Evolutionary conservation across 2,113 vertebrate species (phyloP).

Genomic region (Crotalus tigris): DNA sequence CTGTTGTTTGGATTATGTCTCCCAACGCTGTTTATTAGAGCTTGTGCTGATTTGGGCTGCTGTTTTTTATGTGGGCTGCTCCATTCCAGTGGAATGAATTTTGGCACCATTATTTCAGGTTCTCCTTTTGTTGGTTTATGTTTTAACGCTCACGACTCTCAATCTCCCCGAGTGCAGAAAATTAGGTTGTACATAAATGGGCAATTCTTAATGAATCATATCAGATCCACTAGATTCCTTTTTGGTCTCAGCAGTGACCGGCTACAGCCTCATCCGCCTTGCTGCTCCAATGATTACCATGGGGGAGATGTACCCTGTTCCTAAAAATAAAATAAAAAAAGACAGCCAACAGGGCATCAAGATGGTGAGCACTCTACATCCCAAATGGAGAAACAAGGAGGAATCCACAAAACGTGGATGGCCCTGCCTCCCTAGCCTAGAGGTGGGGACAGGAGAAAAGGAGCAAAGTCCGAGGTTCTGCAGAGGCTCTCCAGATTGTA

Average conservation of each 20-base stretch:
- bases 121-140: neutral
- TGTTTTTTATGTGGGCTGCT: neutral
- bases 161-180: neutral
- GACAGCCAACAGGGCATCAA: neutral
- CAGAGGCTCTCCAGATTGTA: fast-evolving
- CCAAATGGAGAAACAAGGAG: neutral
- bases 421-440: neutral
- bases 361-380: neutral
- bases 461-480: neutral
- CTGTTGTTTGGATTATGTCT: neutral
- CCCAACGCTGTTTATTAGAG: neutral
- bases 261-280: neutral
- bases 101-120: neutral
- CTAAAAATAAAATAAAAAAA: neutral
- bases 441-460: neutral
- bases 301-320: neutral
- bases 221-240: neutral
- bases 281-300: neutral
- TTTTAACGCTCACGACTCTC: neutral
- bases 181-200: neutral
- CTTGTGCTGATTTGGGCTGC: neutral
- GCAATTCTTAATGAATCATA: neutral
- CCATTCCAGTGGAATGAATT: neutral
- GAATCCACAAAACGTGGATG: neutral
- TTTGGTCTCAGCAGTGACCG: neutral